Base-by-base conservation (phyloP, 1,140 invertebrate genomes). In the Pygmarrhopalites habei region DNA sequence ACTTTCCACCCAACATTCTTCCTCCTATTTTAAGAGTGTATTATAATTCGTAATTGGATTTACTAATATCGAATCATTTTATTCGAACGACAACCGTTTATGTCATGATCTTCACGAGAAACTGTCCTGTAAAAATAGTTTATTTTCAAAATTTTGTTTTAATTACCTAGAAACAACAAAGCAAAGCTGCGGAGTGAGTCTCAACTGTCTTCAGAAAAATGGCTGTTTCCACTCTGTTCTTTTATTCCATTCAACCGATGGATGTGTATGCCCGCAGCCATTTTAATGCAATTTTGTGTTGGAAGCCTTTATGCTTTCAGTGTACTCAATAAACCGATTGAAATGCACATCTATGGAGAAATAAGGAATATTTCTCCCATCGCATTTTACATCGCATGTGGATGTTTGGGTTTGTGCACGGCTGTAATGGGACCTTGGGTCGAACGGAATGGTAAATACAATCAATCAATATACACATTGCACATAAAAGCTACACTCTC, bases 261-360 rank as follows among this genome's bases (percentile, higher is more conserved):
- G 65, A 55, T 60, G 17, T 32, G 49, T 5, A 46, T 70, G 32
- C 68, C 68, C 1, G 68, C 68, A 10, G 68, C 65, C 17, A 55
- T 70, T 21, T 25, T 67, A 7, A 57, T 70, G 7, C 68, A 70
- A 28, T 70, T 70, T 32, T 70, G 68, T 35, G 64, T 62, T 51
- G 68, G 68, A 3, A 67, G 65, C 15, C 55, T 70, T 5, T 70
- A 66, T 35, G 56, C 68, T 21, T 70, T 62, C 62, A 59, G 51
- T 12, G 65, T 70, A 12, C 63, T 65, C 39, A 66, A 70, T 21
- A 67, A 57, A 10, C 68, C 68, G 10, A 67, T 70, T 25, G 68
- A 70, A 25, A 28, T 2, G 1, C 32, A 32, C 7, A 65, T 70
- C 10, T 62, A 60, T 35, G 68, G 62, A 1, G 23, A 60, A 7